A percentile compares a stretch with the other conserved stretches of the same genome.
These are phyloP conservation scores for Girardinichthys multiradiatus DNA, from an alignment of 2,113 vertebrate genomes.

Conservation along the genomic window DNA sequence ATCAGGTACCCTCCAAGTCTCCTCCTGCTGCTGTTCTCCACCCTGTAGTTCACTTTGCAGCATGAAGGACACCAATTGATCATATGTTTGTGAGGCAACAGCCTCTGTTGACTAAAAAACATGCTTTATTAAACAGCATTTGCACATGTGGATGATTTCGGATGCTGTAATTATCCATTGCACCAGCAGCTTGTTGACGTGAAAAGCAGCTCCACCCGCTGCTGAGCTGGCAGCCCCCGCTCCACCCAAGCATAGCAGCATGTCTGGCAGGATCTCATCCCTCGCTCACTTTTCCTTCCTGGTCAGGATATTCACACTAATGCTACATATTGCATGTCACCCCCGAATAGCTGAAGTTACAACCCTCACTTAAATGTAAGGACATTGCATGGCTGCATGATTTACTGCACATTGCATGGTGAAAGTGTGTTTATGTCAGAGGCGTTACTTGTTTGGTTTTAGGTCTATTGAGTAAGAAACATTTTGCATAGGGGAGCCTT, in stretches of 20 bases:
- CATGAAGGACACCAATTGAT: constrained; percentile 87
- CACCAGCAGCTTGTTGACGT: constrained; percentile 24
- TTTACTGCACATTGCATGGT: constrained; percentile 83
- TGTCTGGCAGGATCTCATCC: constrained; percentile 39
- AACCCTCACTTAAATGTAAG: constrained; percentile 53
- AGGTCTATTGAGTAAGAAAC: constrained; percentile 25
- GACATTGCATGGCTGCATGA: constrained; percentile 88
- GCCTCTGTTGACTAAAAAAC: constrained; percentile 28
- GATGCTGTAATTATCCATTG: constrained; percentile 47
- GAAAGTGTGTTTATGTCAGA: constrained; percentile 38
- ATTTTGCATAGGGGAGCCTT: constrained; percentile 29
- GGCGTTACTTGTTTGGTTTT: constrained; percentile 15
- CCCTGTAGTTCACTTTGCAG: constrained; percentile 81
- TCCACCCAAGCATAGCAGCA: too few relatives aligned
- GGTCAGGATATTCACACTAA: constrained; percentile 65
- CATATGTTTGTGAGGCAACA: constrained; percentile 54
- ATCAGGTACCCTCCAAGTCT: constrained; percentile 89
- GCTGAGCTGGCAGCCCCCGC: constrained; percentile 37
- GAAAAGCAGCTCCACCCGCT: constrained; percentile 43
- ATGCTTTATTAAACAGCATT: constrained; percentile 63
- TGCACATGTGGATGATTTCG: constrained; percentile 49
- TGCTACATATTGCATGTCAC: constrained; percentile 60
- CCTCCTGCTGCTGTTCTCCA: constrained; percentile 77
- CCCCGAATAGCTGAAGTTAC: constrained; percentile 53
- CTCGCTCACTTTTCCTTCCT: constrained; percentile 27